Conservation (phyloP, 2,888 invertebrate genomes). For the Sclerodermus sp. region DNA sequence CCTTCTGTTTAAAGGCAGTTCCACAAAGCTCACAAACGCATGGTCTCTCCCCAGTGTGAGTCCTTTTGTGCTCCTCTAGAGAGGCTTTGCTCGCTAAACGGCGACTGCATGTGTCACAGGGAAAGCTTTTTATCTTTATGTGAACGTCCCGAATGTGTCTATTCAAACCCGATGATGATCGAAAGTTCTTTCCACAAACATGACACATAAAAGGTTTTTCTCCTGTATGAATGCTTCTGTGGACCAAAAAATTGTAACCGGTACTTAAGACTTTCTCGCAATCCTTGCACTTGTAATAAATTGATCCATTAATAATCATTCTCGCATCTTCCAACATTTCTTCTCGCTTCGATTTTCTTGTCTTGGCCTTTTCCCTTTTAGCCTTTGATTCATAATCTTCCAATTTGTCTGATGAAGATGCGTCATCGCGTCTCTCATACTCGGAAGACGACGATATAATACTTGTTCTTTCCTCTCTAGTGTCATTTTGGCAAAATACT, state of each 20-base stretch:
- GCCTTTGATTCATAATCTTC: too few relatives aligned
- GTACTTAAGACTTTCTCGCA: slow-evolving; percentile 66
- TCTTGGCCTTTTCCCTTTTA: too few relatives aligned
- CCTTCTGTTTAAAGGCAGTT: slow-evolving; percentile 56
- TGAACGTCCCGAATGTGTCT: slow-evolving; percentile 47
- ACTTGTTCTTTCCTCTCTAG: neutral
- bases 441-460: too few relatives aligned
- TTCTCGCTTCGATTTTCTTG: too few relatives aligned
- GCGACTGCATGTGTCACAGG: slow-evolving; percentile 44
- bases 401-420: too few relatives aligned
- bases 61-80: slow-evolving; percentile 44
- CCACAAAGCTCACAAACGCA: slow-evolving; percentile 57
- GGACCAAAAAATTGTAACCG: slow-evolving; percentile 57
- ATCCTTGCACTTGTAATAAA: slow-evolving; percentile 61
- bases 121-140: slow-evolving; percentile 35
- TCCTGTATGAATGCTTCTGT: slow-evolving; percentile 38
- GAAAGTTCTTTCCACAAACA: slow-evolving; percentile 48
- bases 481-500: neutral
- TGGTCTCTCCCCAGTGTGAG: slow-evolving; percentile 44
- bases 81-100: slow-evolving; percentile 38
- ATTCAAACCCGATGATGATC: slow-evolving; percentile 39
- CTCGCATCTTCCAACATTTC: slow-evolving; percentile 9
- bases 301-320: slow-evolving; percentile 56
- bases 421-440: neutral
- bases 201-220: slow-evolving; percentile 41